phyloP scores from a whole-genome alignment of 2,888 invertebrate species.

The Parascotia fuliginaria region DNA sequence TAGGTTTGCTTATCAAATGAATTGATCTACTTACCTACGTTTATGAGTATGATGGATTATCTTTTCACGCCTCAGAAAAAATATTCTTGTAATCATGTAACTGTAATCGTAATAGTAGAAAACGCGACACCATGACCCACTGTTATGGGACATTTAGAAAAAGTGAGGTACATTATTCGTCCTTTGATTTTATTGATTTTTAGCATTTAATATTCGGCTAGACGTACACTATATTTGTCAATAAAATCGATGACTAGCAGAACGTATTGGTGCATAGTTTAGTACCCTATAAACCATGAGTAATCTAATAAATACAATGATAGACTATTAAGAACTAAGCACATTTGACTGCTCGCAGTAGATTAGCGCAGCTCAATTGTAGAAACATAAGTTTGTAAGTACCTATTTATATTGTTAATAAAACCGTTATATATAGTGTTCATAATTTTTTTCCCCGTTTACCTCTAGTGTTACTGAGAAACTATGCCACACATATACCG shows the following conservation, averaged over 20 bases:
- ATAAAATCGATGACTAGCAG: conserved; percentile 46
- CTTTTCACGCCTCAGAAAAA: too few relatives aligned
- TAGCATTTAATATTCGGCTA: conserved; percentile 38
- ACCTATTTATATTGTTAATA: conserved; percentile 86
- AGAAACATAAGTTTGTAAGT: conserved; percentile 83
- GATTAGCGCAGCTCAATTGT: conserved; percentile 85
- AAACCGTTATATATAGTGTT: conserved; percentile 82
- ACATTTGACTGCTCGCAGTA: conserved; percentile 84
- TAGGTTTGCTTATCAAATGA: too few relatives aligned
- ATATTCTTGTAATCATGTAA: too few relatives aligned
- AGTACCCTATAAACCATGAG: conserved; percentile 52
- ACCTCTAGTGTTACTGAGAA: not conserved
- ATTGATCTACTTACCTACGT: too few relatives aligned
- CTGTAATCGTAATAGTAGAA: too few relatives aligned
- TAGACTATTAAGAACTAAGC: conserved; percentile 57
- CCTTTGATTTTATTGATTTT: too few relatives aligned
- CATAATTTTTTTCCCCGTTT: conserved; percentile 38
- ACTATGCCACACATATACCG: too few relatives aligned
- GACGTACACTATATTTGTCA: conserved; percentile 34
- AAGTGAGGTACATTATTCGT: too few relatives aligned
- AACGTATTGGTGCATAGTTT: conserved; percentile 72
- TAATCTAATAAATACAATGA: conserved; percentile 46
- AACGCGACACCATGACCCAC: too few relatives aligned
- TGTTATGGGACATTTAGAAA: too few relatives aligned
- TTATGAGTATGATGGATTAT: too few relatives aligned